Conservation (phyloP, 1,140 invertebrate genomes). For the Doryteuthis pealeii region DNA sequence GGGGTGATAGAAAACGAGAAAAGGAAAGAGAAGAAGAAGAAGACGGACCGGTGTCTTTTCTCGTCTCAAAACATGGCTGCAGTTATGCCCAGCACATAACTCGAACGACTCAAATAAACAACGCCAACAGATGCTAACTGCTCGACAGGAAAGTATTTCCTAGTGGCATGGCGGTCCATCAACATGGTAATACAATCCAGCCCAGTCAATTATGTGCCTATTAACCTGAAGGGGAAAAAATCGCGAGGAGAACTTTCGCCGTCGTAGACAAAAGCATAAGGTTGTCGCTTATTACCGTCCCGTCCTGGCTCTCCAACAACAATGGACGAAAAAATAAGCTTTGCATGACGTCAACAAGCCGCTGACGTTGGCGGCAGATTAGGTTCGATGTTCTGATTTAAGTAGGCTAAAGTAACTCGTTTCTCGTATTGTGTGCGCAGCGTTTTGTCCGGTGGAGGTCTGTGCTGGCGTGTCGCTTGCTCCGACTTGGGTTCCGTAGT, state of each 20-base stretch:
- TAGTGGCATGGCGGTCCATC: neutral
- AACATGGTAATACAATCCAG: slow-evolving; percentile 7
- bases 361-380: neutral
- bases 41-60: too few species aligned
- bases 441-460: neutral
- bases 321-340: neutral
- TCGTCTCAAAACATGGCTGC: too few species aligned
- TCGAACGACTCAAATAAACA: slow-evolving; percentile 1
- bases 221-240: neutral
- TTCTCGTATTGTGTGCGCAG: neutral
- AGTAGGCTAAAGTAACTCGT: slow-evolving; percentile 8
- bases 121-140: slow-evolving; percentile 1
- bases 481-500: slow-evolving; percentile 7
- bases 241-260: neutral
- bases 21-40: too few species aligned
- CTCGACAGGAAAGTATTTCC: neutral
- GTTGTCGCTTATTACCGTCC: neutral
- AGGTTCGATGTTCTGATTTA: slow-evolving; percentile 8
- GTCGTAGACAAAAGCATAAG: neutral
- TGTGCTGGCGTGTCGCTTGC: neutral
- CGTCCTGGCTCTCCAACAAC: neutral
- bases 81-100: neutral
- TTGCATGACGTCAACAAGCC: slow-evolving; percentile 7
- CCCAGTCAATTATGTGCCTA: neutral
- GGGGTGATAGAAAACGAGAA: too few species aligned